These are phyloP conservation scores for Achatina immaculata DNA, from an alignment of 1,140 invertebrate species.

Conservation along the genomic window DNA sequence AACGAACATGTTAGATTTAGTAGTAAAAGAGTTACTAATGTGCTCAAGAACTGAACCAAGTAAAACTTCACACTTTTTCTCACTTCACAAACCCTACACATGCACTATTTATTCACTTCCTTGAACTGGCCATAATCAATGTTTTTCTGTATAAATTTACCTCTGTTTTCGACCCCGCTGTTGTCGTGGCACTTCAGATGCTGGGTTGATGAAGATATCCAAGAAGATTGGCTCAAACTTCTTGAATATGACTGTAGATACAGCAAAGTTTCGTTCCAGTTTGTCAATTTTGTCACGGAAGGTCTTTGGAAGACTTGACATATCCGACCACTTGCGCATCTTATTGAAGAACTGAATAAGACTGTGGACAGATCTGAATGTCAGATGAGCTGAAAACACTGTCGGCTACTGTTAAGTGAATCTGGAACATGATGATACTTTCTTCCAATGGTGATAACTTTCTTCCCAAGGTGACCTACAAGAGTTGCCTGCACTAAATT, in stretches of 20 bases:
- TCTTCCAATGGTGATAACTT: not conserved
- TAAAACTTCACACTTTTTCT: not conserved
- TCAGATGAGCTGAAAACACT: conserved; percentile 1
- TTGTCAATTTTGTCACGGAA: conserved; percentile 88
- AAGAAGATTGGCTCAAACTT: conserved; percentile 91
- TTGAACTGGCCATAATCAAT: no score
- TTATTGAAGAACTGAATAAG: conserved; percentile 96
- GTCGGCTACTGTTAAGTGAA: not conserved
- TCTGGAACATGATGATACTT: no score
- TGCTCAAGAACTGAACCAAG: not conserved
- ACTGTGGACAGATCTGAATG: conserved; percentile 73
- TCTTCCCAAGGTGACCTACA: not conserved
- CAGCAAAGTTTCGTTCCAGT: conserved; percentile 92
- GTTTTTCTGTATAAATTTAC: conserved; percentile 69
- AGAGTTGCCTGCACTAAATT: no score
- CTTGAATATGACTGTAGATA: conserved; percentile 93
- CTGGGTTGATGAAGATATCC: conserved; percentile 66
- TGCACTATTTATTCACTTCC: no score
- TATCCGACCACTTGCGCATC: conserved; percentile 95
- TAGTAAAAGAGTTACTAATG: no score
- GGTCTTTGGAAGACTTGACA: conserved; percentile 88
- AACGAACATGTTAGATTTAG: no score
- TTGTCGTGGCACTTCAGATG: conserved; percentile 74
- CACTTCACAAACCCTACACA: no score
- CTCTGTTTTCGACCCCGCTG: conserved; percentile 81